phyloP scores from a whole-genome alignment of 2,888 invertebrate genomes.

The Microctonus brassicae region DNA sequence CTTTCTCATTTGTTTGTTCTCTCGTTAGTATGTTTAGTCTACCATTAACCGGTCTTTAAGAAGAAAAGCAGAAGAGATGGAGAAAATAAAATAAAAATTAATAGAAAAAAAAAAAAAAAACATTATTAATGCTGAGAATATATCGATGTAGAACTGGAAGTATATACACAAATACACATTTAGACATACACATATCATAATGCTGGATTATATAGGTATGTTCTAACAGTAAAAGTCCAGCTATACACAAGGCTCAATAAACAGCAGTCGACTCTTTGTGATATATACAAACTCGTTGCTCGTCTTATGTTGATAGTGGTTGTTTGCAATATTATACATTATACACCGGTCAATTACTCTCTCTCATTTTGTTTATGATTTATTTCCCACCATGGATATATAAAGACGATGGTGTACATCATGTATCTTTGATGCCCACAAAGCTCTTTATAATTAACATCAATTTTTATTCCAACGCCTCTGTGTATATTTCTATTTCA shows the following conservation, averaged over 20 bases:
- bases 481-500: no score
- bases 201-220: conserved; percentile 14
- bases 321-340: conserved; percentile 33
- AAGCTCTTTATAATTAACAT: conserved; percentile 19
- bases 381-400: not conserved
- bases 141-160: not conserved
- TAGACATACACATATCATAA: conserved; percentile 11
- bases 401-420: not conserved
- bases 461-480: not conserved
- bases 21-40: not conserved
- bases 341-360: conserved; percentile 41
- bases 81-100: not conserved
- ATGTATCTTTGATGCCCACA: not conserved
- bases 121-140: no score
- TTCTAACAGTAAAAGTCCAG: conserved; percentile 60
- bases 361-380: conserved; percentile 24
- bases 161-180: not conserved
- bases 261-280: conserved; percentile 34
- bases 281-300: conserved; percentile 50
- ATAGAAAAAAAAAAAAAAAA: not conserved
- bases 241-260: conserved; percentile 53
- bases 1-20: not conserved
- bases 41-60: not conserved
- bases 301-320: conserved; percentile 25
- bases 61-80: not conserved